Evolutionary conservation across 1,140 invertebrate genomes (phyloP).

Genomic region (Drosophila auraria): DNA sequence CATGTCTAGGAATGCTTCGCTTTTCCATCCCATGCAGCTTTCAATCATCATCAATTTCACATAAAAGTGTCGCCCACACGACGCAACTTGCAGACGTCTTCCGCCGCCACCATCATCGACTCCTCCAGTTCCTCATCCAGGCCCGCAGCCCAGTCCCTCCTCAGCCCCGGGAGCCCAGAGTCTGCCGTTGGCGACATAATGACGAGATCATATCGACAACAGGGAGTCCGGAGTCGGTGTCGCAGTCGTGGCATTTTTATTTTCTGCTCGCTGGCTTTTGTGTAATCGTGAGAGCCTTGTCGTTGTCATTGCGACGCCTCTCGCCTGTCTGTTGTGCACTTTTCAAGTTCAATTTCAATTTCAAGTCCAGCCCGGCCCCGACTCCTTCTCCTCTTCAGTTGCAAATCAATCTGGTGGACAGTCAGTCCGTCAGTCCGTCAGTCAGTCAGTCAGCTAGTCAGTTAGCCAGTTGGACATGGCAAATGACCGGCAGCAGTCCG

Average conservation of each 20-base stretch:
- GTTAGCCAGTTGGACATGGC: slow-evolving; percentile 37
- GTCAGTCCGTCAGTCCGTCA: slow-evolving; percentile 27
- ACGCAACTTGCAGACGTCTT: slow-evolving; percentile 60
- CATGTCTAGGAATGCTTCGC: slow-evolving; percentile 27
- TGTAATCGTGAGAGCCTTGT: slow-evolving; percentile 66
- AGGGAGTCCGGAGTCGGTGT: slow-evolving; percentile 34
- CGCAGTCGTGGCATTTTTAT: slow-evolving; percentile 60
- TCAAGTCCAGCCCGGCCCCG: slow-evolving; percentile 44
- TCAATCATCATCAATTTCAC: slow-evolving; percentile 85
- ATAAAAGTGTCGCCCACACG: slow-evolving; percentile 84
- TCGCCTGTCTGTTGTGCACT: slow-evolving; percentile 62
- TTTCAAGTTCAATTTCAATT: slow-evolving; percentile 82
- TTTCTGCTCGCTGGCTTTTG: slow-evolving; percentile 39
- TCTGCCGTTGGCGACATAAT: slow-evolving; percentile 54
- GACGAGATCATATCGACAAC: slow-evolving; percentile 78
- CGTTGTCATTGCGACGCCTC: slow-evolving; percentile 43
- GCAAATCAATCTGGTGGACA: slow-evolving; percentile 58
- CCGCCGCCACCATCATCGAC: neutral
- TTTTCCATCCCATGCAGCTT: slow-evolving; percentile 57
- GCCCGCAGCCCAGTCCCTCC: neutral
- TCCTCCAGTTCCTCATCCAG: neutral
- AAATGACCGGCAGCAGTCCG: slow-evolving; percentile 63
- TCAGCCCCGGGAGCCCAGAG: neutral
- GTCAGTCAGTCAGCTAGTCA: slow-evolving; percentile 28
- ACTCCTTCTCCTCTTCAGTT: slow-evolving; percentile 16